Base-by-base conservation (phyloP, 2,797 vertebrate genomes). In the Euphonia xanthogaster region DNA sequence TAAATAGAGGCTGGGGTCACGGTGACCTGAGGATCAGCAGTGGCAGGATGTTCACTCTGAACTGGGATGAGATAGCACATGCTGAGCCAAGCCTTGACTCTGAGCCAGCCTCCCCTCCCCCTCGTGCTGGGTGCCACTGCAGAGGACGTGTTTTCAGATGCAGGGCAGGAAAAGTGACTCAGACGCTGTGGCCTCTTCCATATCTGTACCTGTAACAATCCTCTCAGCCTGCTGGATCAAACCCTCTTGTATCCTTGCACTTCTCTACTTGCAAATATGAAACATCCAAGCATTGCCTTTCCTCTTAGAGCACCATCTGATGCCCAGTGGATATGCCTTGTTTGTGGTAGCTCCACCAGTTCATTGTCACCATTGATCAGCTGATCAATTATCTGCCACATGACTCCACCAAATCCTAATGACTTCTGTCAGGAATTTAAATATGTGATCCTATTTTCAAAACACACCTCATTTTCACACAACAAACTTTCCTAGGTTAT, bases 1-100 rank as follows among this genome's bases (percentile, higher is more conserved):
- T 48, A 86, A 88, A 70, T 2, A 79, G 86, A 92, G 65, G 76
- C 79, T 61, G 61, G 55, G 77, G 94, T 86, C 95, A 92, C 37
- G 2, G 12, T 70, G 94, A 96, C 94, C 92, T 66, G 63, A 14
- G 7, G 44, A 47, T 73, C 37, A 14, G 80, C n/a, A 9, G 58
- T 27, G 80, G 80, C 92, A 94, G 80, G 86, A 84, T 86, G 80
- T 84, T 84, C 83, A 24, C 47, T 68, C 61, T 5, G 70, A 79
- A 55, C 44, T 28, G 54, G 51, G 80, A 86, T 3, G 21, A 84
- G 86, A 73, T 33, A 62, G 66, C 9, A 9, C 31, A 47, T 3
- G 47, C 74, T 4, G 35, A 90, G 71, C 62, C 50, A 44, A 13
- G 77, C 66, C 65, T 86, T 94, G 92, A 70, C 51, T 87, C 55